Percentiles rank a stretch among this genome's conserved stretches.
Evolutionary conservation across 1,140 invertebrate species (phyloP).

Genomic region (Conopomorpha cramerella): DNA sequence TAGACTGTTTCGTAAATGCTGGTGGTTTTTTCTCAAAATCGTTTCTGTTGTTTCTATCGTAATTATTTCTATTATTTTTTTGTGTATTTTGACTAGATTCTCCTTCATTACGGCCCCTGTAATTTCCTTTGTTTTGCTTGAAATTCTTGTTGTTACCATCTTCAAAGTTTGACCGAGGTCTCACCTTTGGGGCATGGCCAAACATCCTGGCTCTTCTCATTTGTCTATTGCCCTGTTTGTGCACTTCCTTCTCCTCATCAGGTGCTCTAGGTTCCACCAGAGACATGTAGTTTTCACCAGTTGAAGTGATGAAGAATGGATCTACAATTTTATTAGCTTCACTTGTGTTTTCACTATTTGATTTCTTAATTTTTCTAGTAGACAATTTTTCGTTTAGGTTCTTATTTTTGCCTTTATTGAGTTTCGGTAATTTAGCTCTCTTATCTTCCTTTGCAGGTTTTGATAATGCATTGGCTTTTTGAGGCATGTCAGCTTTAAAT

Average conservation of each 20-base stretch:
- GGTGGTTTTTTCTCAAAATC: background rate
- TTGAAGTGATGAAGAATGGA: conserved; percentile 64
- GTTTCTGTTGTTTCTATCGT: conserved; percentile 5
- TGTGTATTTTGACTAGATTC: background rate
- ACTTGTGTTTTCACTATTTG: conserved; percentile 13
- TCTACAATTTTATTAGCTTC: conserved; percentile 42
- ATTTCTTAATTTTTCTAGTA: conserved; percentile 37
- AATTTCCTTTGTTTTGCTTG: too few relatives aligned
- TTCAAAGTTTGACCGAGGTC: conserved; percentile 19
- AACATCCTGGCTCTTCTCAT: conserved; percentile 48
- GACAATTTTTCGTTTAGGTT: conserved; percentile 39
- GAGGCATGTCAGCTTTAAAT: background rate
- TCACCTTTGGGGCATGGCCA: conserved; percentile 36
- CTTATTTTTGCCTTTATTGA: conserved; percentile 38
- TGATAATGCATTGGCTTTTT: background rate
- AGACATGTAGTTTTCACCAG: conserved; percentile 62
- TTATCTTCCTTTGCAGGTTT: conserved; percentile 1
- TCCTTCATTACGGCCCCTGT: too few relatives aligned
- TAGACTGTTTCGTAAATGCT: too few relatives aligned
- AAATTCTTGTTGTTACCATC: conserved; percentile 7
- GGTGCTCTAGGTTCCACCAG: conserved; percentile 48
- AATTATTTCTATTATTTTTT: conserved; percentile 7
- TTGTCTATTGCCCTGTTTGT: conserved; percentile 42
- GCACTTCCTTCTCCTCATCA: conserved; percentile 44
- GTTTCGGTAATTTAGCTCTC: conserved; percentile 13